Conservation (phyloP, 2,888 invertebrate species). For the Agonopterix subpropinquella region DNA sequence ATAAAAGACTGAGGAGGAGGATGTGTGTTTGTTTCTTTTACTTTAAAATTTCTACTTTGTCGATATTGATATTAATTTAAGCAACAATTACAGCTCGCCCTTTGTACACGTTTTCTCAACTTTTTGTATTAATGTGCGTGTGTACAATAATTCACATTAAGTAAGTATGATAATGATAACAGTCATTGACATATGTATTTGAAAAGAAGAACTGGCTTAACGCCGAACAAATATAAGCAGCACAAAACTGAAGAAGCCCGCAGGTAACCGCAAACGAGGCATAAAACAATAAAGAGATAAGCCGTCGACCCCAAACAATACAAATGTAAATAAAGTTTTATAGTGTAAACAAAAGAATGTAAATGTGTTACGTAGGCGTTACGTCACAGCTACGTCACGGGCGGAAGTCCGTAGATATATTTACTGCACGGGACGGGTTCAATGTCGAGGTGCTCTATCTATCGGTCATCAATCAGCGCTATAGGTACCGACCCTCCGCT, state of each 20-base stretch:
- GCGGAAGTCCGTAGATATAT: slow-evolving; percentile 62
- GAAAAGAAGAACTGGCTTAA: no score
- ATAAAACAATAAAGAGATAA: slow-evolving; percentile 65
- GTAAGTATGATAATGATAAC: no score
- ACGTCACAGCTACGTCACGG: slow-evolving; percentile 66
- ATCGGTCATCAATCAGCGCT: slow-evolving; percentile 69
- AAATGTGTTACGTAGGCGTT: slow-evolving; percentile 55
- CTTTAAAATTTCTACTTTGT: no score
- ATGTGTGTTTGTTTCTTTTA: no score
- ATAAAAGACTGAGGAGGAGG: no score
- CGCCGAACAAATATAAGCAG: background rate
- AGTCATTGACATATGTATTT: no score
- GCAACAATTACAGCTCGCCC: no score
- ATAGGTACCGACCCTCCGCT: slow-evolving; percentile 4
- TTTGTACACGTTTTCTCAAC: no score
- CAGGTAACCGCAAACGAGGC: slow-evolving; percentile 41
- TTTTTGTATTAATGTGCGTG: no score
- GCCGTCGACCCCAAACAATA: slow-evolving; percentile 65
- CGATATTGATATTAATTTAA: no score
- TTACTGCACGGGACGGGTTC: slow-evolving; percentile 63
- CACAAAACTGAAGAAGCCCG: slow-evolving; percentile 9
- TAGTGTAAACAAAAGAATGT: slow-evolving; percentile 69
- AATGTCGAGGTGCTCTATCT: slow-evolving; percentile 63
- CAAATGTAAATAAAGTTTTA: slow-evolving; percentile 67
- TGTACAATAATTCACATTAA: no score